Evolutionary conservation across 2,888 invertebrate genomes (phyloP).

Genomic region (Cataglyphis rosenhaueri): DNA sequence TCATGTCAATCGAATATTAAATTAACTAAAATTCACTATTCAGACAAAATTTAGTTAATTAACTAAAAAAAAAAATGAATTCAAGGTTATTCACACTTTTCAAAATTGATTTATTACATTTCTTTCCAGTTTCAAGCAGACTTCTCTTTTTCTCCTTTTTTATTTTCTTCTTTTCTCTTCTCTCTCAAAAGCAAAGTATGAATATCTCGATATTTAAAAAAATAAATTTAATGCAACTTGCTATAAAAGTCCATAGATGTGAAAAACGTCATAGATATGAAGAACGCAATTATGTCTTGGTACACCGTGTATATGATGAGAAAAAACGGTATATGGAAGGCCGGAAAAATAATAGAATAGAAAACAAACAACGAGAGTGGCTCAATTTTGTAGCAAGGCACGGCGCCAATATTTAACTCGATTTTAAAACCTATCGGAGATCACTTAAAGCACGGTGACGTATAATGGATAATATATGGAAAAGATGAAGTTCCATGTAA

Average conservation of each 20-base stretch:
- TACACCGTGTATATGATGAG: conserved; percentile 12
- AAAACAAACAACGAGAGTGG: conserved; percentile 64
- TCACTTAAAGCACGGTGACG: conserved; percentile 33
- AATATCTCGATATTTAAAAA: not conserved
- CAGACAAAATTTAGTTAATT: not conserved
- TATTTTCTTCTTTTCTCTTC: not conserved
- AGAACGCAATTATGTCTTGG: not conserved
- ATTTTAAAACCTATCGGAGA: conserved; percentile 51
- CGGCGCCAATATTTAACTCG: conserved; percentile 36
- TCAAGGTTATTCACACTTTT: not conserved
- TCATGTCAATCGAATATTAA: not conserved
- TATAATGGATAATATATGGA: conserved; percentile 45
- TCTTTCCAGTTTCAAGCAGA: not conserved
- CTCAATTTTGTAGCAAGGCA: conserved; percentile 71
- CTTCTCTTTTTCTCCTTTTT: no score
- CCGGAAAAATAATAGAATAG: conserved; percentile 6
- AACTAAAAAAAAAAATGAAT: not conserved
- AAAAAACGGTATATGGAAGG: not conserved
- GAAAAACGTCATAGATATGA: not conserved
- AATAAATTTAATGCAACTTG: not conserved
- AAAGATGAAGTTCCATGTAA: conserved; percentile 24
- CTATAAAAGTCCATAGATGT: not conserved
- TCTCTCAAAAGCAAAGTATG: not conserved
- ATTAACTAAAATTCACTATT: conserved; percentile 15
- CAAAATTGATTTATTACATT: not conserved